Evolutionary conservation across 2,113 vertebrate genomes (phyloP).

Genomic region (Osmerus eperlanus): DNA sequence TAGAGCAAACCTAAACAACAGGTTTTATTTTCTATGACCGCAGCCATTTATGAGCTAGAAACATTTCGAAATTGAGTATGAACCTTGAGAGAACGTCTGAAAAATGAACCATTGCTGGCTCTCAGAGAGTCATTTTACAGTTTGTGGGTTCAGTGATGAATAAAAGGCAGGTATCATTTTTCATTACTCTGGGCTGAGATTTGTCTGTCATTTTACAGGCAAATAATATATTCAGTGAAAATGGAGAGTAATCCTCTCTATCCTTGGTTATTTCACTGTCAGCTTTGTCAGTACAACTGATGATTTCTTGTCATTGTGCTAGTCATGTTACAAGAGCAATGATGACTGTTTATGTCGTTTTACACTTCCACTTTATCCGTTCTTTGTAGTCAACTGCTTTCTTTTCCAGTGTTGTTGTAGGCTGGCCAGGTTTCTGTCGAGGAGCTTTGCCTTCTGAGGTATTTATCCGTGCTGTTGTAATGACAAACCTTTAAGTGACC

Average conservation of each 20-base stretch:
- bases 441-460: conserved; percentile 27
- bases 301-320: background rate
- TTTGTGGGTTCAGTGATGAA: conserved; percentile 33
- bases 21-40: conserved; percentile 24
- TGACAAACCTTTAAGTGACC: conserved; percentile 64
- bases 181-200: conserved; percentile 46
- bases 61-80: conserved; percentile 27
- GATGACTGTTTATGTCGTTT: background rate
- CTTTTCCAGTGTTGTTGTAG: conserved; percentile 36
- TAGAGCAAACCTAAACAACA: conserved; percentile 32
- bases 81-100: conserved; percentile 27
- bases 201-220: conserved; percentile 43
- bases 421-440: conserved; percentile 22
- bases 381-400: conserved; percentile 13
- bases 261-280: background rate
- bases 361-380: background rate
- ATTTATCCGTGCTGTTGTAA: conserved; percentile 60
- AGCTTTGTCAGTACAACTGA: background rate
- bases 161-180: conserved; percentile 45
- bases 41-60: conserved; percentile 12
- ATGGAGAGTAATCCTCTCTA: background rate
- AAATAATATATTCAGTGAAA: conserved; percentile 38
- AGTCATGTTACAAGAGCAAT: background rate
- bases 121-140: conserved; percentile 25
- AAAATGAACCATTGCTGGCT: conserved; percentile 38